phyloP scores from a whole-genome alignment of 1,140 invertebrate genomes.

The Hycleus cichorii region DNA sequence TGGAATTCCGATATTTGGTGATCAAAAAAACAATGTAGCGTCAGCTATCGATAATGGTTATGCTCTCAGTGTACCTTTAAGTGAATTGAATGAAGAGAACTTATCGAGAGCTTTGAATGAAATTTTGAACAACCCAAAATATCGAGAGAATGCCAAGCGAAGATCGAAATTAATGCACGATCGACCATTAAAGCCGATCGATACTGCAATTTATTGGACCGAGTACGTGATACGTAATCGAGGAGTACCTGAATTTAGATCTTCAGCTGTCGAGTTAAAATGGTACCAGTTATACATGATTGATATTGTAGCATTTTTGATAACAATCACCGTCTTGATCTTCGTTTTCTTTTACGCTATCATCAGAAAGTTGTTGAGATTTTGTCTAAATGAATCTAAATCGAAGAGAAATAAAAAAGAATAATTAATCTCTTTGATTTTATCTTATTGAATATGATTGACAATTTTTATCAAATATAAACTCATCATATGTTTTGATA shows the following conservation, averaged over 20 bases:
- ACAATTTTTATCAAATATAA: too few species aligned
- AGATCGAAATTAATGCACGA: slow-evolving; percentile 11
- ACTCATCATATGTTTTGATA: too few species aligned
- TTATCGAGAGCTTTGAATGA: slow-evolving; percentile 9
- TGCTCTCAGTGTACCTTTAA: slow-evolving; percentile 9
- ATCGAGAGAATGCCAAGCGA: slow-evolving; percentile 1
- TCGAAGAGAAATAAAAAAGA: too few species aligned
- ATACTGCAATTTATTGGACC: slow-evolving; percentile 12
- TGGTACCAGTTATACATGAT: slow-evolving; percentile 6
- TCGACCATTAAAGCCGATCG: slow-evolving; percentile 8
- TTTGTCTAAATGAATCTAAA: too few species aligned
- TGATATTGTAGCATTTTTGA: background rate
- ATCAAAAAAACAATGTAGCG: slow-evolving; percentile 35
- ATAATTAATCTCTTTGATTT: too few species aligned
- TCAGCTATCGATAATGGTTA: slow-evolving; percentile 22
- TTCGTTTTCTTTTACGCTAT: too few species aligned
- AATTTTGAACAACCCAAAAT: slow-evolving; percentile 18
- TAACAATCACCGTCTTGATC: background rate
- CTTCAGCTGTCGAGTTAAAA: slow-evolving; percentile 2
- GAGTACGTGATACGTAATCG: slow-evolving; percentile 12
- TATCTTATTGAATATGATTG: background rate
- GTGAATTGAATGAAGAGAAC: slow-evolving; percentile 10
- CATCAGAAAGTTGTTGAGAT: too few species aligned
- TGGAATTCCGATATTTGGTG: slow-evolving; percentile 38
- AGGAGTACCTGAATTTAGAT: slow-evolving; percentile 6